These are phyloP conservation scores for Ianthella basta DNA, from an alignment of 37 sponge, comb jelly and placozoan genomes.

Conservation along the genomic window DNA sequence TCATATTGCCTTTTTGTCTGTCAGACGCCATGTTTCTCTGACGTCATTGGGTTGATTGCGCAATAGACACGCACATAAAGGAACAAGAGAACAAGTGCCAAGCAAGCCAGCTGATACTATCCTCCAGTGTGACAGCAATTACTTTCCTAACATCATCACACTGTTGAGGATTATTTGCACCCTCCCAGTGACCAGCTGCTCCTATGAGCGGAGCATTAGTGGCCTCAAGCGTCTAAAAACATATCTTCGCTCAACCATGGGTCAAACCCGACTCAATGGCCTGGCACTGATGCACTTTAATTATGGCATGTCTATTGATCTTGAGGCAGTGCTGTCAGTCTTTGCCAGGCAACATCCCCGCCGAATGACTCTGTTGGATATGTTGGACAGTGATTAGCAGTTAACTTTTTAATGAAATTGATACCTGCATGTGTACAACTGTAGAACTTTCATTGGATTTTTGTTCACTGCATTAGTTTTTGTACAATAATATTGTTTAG, in stretches of 20 bases:
- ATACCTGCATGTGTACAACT: too few relatives aligned
- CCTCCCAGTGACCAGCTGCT: constrained; percentile 12
- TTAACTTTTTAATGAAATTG: too few relatives aligned
- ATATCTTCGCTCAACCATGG: constrained; percentile 35
- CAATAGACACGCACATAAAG: too few relatives aligned
- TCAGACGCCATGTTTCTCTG: too few relatives aligned
- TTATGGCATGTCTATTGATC: neutral
- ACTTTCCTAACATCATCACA: constrained; percentile 20
- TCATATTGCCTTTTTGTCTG: too few relatives aligned
- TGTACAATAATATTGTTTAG: too few relatives aligned
- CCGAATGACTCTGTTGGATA: constrained; percentile 17
- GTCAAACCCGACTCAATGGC: constrained; percentile 21
- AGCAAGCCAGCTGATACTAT: neutral
- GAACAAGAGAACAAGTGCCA: neutral
- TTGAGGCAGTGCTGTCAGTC: neutral
- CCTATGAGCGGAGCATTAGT: constrained; percentile 37
- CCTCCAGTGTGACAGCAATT: neutral
- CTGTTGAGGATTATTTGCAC: constrained; percentile 7
- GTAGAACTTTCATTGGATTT: too few relatives aligned
- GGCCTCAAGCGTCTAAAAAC: constrained; percentile 38
- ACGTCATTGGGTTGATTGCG: too few relatives aligned
- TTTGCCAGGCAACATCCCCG: constrained; percentile 25
- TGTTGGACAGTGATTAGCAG: constrained; percentile 10
- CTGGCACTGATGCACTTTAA: constrained; percentile 33
- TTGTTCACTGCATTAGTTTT: too few relatives aligned